Evolutionary conservation across 2,888 invertebrate genomes (phyloP).

Genomic region (Dendrolimus pini): DNA sequence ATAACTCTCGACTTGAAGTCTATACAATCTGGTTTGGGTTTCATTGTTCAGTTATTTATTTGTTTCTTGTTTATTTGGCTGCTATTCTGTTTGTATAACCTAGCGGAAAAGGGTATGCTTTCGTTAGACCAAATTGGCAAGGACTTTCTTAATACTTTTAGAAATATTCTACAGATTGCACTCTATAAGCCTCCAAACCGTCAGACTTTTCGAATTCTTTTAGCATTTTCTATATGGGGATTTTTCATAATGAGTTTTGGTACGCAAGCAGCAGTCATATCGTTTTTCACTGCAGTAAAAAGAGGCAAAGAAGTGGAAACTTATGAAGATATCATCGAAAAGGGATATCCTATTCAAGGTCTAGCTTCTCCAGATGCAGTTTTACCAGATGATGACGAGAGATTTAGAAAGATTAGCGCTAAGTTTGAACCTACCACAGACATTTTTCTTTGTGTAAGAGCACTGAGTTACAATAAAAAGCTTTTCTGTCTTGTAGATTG

Average conservation of each 20-base stretch:
- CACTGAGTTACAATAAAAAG: conserved; percentile 39
- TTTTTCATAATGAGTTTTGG: conserved; percentile 60
- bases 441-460: conserved; percentile 40
- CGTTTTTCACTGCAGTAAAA: conserved; percentile 56
- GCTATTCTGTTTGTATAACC: conserved; percentile 41
- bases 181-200: conserved; percentile 43
- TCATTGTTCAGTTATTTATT: conserved; percentile 27
- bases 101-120: conserved; percentile 27
- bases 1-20: conserved; percentile 42
- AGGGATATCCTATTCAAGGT: conserved; percentile 55
- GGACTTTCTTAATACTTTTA: conserved; percentile 51
- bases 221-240: conserved; percentile 52
- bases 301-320: conserved; percentile 61
- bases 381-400: conserved; percentile 52
- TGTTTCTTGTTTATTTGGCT: conserved; percentile 54
- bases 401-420: conserved; percentile 43
- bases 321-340: conserved; percentile 57
- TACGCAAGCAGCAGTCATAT: conserved; percentile 59
- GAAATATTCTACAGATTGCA: conserved; percentile 43
- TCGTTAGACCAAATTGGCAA: conserved; percentile 52
- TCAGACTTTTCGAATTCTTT: conserved; percentile 45
- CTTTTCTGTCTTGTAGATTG: conserved; percentile 64
- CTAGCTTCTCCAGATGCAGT: conserved; percentile 59
- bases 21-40: conserved; percentile 24
- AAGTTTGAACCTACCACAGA: conserved; percentile 38